Conservation (phyloP, 2,113 vertebrate species). For the Pampusana beccarii region DNA sequence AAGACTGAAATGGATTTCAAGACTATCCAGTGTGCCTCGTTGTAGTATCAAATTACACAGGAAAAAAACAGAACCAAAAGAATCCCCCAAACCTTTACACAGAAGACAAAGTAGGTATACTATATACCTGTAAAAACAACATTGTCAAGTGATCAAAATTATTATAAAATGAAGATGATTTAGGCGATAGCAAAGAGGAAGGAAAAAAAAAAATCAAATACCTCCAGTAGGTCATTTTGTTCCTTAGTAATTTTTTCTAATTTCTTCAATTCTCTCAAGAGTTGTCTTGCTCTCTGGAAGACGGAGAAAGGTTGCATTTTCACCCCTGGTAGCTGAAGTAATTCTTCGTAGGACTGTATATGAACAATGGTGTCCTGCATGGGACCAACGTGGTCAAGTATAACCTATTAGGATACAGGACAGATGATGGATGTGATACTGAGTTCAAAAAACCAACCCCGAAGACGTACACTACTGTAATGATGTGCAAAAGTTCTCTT, state of each 20-base stretch:
- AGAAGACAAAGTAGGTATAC: background rate
- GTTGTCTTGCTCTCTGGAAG: conserved; percentile 78
- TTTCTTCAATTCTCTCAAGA: conserved; percentile 79
- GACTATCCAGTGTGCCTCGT: background rate
- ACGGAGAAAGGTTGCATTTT: conserved; percentile 79
- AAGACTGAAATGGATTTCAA: background rate
- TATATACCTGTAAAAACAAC: background rate
- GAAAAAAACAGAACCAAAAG: background rate
- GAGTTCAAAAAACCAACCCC: background rate
- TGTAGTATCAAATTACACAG: background rate
- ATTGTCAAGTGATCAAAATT: background rate
- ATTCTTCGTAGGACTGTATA: conserved; percentile 82
- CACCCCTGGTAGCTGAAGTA: conserved; percentile 77
- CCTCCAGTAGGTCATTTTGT: conserved; percentile 82
- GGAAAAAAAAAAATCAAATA: conserved; percentile 43
- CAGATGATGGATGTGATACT: background rate
- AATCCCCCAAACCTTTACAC: background rate
- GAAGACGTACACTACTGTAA: background rate
- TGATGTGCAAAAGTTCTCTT: background rate
- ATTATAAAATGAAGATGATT: background rate
- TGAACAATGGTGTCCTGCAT: conserved; percentile 84
- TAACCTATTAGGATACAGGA: conserved; percentile 70
- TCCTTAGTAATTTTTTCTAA: conserved; percentile 84
- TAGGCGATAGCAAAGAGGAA: background rate
- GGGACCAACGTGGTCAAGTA: conserved; percentile 79